A percentile compares a stretch with the other conserved stretches of the same genome.
Conservation (phyloP, 2,888 invertebrate genomes). For the Gymnocheta viridis region DNA sequence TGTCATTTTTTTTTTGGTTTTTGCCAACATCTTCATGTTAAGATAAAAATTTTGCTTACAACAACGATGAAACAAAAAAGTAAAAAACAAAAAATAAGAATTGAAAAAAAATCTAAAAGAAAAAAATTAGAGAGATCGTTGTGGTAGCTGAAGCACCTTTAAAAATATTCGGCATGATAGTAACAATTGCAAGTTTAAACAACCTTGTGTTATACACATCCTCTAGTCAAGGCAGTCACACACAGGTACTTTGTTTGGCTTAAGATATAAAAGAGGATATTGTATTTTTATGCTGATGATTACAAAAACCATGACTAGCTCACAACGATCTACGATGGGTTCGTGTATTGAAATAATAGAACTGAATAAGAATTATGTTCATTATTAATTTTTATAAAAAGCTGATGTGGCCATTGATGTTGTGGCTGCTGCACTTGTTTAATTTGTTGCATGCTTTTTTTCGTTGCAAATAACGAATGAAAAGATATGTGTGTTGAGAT, state of each 20-base stretch:
- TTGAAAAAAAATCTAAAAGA: not conserved
- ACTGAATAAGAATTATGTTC: constrained; percentile 48
- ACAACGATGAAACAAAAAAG: constrained; percentile 9
- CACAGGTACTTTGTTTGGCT: not conserved
- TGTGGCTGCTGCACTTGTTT: constrained; percentile 32
- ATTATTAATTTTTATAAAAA: constrained; percentile 57
- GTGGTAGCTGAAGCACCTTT: constrained; percentile 8
- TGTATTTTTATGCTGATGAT: constrained; percentile 48
- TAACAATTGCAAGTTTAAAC: constrained; percentile 34
- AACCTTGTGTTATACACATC: constrained; percentile 40
- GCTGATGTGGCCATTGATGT: not conserved
- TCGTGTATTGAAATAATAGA: constrained; percentile 37
- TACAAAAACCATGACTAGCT: constrained; percentile 44
- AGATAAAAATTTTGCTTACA: constrained; percentile 66
- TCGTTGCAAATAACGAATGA: not conserved
- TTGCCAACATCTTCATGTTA: constrained; percentile 67
- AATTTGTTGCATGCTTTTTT: not conserved
- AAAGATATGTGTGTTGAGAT: constrained; percentile 19
- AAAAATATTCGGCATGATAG: constrained; percentile 16
- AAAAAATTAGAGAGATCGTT: constrained; percentile 3
- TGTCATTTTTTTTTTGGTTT: constrained; percentile 65
- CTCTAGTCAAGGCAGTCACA: not conserved
- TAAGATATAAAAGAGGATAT: constrained; percentile 32
- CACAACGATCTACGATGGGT: constrained; percentile 13
- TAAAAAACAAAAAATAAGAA: constrained; percentile 1